These are phyloP conservation scores for Podargus strigoides DNA, from an alignment of 2,797 vertebrate species.

Conservation along the genomic window DNA sequence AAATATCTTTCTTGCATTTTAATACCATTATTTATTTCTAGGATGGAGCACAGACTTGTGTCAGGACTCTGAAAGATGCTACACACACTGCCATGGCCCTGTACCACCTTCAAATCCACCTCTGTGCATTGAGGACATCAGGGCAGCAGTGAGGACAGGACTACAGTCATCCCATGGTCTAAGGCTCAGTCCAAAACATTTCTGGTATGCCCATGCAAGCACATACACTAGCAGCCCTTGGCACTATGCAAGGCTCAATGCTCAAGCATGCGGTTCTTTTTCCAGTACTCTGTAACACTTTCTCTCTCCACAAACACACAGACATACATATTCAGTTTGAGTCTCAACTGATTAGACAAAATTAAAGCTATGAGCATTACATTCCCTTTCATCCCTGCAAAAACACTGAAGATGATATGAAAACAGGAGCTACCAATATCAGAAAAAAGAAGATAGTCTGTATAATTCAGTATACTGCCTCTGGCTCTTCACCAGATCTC, in stretches of 20 bases:
- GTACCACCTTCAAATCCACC: neutral
- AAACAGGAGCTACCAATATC: neutral
- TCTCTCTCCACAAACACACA: neutral
- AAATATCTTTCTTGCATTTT: neutral
- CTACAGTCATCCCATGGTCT: neutral
- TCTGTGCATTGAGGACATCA: neutral
- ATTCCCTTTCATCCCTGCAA: conserved; percentile 11
- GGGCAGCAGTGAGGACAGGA: neutral
- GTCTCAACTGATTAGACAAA: conserved; percentile 25
- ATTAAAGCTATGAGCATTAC: conserved; percentile 22
- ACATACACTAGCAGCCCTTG: neutral
- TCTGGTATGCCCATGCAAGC: neutral
- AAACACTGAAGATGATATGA: neutral
- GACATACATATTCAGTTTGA: neutral
- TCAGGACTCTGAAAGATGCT: neutral
- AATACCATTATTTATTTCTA: neutral
- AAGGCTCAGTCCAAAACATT: neutral
- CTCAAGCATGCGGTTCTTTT: neutral
- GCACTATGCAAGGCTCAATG: neutral
- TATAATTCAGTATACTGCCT: neutral
- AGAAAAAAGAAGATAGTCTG: neutral
- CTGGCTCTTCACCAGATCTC: neutral
- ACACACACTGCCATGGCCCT: fast-evolving
- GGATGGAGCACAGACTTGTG: neutral
- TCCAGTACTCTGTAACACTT: neutral